Evolutionary conservation across 1,140 invertebrate genomes (phyloP).

Genomic region (Calliopsis andreniformis): DNA sequence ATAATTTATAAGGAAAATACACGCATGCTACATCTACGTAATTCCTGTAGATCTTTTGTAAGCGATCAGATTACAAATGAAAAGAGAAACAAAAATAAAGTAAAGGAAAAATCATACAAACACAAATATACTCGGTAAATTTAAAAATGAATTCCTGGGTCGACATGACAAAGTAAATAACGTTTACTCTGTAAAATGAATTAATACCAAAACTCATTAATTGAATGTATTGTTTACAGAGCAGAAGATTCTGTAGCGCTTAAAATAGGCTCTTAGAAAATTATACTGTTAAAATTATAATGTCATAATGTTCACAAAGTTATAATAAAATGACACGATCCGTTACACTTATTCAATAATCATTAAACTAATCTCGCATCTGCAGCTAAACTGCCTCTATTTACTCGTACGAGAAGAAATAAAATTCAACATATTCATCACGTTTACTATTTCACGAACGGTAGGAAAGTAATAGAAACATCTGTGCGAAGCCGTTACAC

Average conservation of each 20-base stretch:
- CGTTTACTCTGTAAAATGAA: not conserved
- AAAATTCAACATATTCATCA: constrained; percentile 26
- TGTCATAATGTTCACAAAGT: constrained; percentile 1
- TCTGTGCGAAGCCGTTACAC: constrained; percentile 65
- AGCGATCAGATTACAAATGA: constrained; percentile 45
- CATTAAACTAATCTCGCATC: constrained; percentile 6
- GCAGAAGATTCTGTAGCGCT: not conserved
- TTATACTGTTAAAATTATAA: constrained; percentile 24
- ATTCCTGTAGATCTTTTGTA: constrained; percentile 35
- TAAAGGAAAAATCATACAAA: constrained; percentile 58
- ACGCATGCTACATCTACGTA: constrained; percentile 72
- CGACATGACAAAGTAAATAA: constrained; percentile 12
- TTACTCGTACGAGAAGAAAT: constrained; percentile 16
- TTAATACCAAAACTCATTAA: not conserved
- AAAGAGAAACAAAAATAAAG: constrained; percentile 41
- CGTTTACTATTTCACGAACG: constrained; percentile 49
- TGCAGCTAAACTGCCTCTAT: constrained; percentile 4
- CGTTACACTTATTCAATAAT: constrained; percentile 7
- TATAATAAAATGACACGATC: constrained; percentile 14
- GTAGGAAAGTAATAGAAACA: constrained; percentile 66
- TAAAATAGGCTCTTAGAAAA: constrained; percentile 18
- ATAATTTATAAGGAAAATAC: constrained; percentile 69
- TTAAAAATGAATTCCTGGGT: constrained; percentile 31
- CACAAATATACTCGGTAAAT: constrained; percentile 26
- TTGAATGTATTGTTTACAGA: constrained; percentile 17